phyloP scores from a whole-genome alignment of 1,140 invertebrate species.

The Heliconius himera region DNA sequence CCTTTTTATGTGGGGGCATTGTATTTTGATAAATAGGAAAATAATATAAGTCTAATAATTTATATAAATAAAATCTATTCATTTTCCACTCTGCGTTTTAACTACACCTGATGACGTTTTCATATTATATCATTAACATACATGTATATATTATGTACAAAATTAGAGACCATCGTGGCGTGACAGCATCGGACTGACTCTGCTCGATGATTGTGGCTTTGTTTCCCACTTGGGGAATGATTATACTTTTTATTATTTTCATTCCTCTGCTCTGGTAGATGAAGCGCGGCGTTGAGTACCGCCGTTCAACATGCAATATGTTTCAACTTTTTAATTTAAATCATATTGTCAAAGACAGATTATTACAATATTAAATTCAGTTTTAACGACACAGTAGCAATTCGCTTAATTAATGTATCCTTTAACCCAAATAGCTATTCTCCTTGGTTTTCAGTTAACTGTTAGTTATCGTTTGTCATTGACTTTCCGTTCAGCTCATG shows the following conservation, averaged over 20 bases:
- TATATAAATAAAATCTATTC: background rate
- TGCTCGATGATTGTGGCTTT: too few relatives aligned
- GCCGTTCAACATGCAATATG: too few relatives aligned
- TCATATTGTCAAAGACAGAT: background rate
- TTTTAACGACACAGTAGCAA: constrained; percentile 17
- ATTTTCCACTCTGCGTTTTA: background rate
- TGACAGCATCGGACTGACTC: too few relatives aligned
- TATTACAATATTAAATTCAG: background rate
- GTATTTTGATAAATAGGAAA: background rate
- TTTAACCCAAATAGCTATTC: constrained; percentile 55
- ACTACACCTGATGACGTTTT: background rate
- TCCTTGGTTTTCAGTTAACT: constrained; percentile 45
- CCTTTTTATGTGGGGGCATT: background rate
- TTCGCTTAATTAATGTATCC: constrained; percentile 53
- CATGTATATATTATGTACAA: too few relatives aligned
- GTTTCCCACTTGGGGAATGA: too few relatives aligned
- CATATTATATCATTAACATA: too few relatives aligned
- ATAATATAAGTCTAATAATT: background rate
- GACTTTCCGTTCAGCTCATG: background rate
- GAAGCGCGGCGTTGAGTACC: too few relatives aligned
- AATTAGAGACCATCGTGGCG: too few relatives aligned
- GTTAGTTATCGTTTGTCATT: constrained; percentile 13
- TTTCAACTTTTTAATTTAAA: background rate
- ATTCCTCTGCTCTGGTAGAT: too few relatives aligned
- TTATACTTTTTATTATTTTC: too few relatives aligned